Conservation (phyloP, 2,888 invertebrate species). For the Heliconius hortense region DNA sequence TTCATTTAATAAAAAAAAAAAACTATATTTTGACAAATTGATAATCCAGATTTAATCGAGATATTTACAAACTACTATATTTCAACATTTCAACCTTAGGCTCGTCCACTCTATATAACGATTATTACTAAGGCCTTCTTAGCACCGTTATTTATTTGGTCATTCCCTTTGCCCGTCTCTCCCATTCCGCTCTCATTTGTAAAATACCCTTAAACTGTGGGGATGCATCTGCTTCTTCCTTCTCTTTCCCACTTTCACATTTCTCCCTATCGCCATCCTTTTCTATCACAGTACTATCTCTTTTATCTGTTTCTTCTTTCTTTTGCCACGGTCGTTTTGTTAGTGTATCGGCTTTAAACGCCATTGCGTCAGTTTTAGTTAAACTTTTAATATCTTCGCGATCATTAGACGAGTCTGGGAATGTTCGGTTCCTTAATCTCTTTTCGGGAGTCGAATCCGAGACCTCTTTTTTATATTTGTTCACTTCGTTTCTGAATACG, state of each 20-base stretch:
- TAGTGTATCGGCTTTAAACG: constrained; percentile 73
- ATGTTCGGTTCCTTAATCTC: constrained; percentile 74
- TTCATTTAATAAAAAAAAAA: no score
- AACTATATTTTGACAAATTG: not conserved
- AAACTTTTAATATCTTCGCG: constrained; percentile 74
- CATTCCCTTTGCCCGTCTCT: constrained; percentile 87
- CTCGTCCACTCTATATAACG: constrained; percentile 13
- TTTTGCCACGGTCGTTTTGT: constrained; percentile 73
- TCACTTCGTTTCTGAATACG: constrained; percentile 68
- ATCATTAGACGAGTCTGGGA: constrained; percentile 76
- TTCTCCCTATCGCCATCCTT: constrained; percentile 65
- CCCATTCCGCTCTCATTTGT: constrained; percentile 90
- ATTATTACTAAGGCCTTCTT: constrained; percentile 45
- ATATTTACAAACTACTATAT: not conserved
- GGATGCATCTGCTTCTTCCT: constrained; percentile 66
- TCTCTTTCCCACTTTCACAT: constrained; percentile 61
- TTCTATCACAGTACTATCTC: constrained; percentile 73
- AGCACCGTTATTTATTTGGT: constrained; percentile 81
- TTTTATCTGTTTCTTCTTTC: constrained; percentile 67
- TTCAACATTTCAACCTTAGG: constrained; percentile 49
- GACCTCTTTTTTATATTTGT: constrained; percentile 78
- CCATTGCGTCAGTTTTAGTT: constrained; percentile 66
- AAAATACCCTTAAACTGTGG: constrained; percentile 87
- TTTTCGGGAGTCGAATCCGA: constrained; percentile 79
- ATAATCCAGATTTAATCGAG: not conserved